Conservation (phyloP, 2,797 vertebrate genomes). For the Mormyrops boulengeri region DNA sequence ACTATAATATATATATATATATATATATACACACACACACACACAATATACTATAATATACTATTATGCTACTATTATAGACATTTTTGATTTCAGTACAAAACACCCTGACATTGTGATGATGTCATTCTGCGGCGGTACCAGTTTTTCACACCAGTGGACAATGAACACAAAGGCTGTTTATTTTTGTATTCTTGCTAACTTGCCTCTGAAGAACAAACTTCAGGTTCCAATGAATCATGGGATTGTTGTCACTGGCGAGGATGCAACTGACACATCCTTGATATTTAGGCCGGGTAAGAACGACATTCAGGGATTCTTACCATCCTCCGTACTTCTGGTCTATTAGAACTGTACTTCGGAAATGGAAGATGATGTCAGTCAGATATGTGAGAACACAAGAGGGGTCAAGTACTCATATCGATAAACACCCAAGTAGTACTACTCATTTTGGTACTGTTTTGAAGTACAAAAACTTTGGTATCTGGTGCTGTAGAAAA, state of each 20-base stretch:
- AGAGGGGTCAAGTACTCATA: background rate
- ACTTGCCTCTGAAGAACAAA: background rate
- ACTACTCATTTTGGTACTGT: background rate
- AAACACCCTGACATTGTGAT: background rate
- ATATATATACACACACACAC: no score
- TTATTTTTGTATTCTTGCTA: background rate
- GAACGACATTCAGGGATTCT: background rate
- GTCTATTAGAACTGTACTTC: background rate
- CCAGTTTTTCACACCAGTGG: background rate
- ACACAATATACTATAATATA: background rate
- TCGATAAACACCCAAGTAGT: background rate
- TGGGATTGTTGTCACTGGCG: background rate
- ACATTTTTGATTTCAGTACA: background rate
- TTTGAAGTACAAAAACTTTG: background rate
- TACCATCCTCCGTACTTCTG: background rate
- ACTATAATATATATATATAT: no score
- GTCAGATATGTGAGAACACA: background rate
- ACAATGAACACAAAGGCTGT: background rate
- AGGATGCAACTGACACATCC: background rate
- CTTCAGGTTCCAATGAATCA: background rate
- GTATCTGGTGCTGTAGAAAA: background rate
- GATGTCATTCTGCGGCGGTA: background rate
- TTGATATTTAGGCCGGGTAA: background rate
- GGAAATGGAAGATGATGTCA: background rate
- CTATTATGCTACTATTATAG: background rate